These are phyloP conservation scores for Anagrus nilaparvatae DNA, from an alignment of 1,140 invertebrate genomes.

Conservation along the genomic window DNA sequence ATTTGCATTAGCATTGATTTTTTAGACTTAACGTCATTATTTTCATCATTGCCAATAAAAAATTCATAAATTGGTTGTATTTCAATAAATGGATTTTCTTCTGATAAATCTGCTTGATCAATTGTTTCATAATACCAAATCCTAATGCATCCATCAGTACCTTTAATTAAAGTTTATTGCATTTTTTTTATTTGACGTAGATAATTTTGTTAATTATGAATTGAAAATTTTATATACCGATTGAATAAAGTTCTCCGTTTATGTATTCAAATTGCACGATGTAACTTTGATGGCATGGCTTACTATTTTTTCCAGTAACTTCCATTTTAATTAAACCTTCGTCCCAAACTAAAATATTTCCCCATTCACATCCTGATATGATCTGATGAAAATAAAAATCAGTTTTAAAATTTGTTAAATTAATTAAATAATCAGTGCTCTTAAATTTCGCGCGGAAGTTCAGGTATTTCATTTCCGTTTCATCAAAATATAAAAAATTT, in stretches of 20 bases:
- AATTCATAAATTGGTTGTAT: slow-evolving; percentile 77
- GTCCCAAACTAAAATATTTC: slow-evolving; percentile 83
- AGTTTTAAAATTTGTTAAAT: no score
- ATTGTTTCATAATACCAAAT: slow-evolving; percentile 84
- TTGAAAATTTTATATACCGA: slow-evolving; percentile 33
- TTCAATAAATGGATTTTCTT: slow-evolving; percentile 67
- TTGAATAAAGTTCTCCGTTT: slow-evolving; percentile 50
- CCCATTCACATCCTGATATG: slow-evolving; percentile 78
- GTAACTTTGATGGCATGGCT: slow-evolving; percentile 61
- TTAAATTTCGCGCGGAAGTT: neutral
- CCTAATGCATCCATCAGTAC: slow-evolving; percentile 71
- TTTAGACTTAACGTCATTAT: slow-evolving; percentile 23
- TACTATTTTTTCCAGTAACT: slow-evolving; percentile 55
- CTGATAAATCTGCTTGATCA: slow-evolving; percentile 66
- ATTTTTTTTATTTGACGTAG: neutral
- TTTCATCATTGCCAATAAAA: slow-evolving; percentile 37
- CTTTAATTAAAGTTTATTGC: slow-evolving; percentile 25
- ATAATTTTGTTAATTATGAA: neutral
- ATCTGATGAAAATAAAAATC: slow-evolving; percentile 44
- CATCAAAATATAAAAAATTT: no score
- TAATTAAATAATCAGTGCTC: neutral
- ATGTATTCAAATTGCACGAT: slow-evolving; percentile 64
- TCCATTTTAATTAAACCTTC: slow-evolving; percentile 75
- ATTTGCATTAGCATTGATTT: slow-evolving; percentile 44
- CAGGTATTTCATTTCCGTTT: no score